A percentile compares a stretch with the other conserved stretches of the same genome.
These are phyloP conservation scores for Acanthoscelides obtectus DNA, from an alignment of 2,888 invertebrate species.

Conservation along the genomic window DNA sequence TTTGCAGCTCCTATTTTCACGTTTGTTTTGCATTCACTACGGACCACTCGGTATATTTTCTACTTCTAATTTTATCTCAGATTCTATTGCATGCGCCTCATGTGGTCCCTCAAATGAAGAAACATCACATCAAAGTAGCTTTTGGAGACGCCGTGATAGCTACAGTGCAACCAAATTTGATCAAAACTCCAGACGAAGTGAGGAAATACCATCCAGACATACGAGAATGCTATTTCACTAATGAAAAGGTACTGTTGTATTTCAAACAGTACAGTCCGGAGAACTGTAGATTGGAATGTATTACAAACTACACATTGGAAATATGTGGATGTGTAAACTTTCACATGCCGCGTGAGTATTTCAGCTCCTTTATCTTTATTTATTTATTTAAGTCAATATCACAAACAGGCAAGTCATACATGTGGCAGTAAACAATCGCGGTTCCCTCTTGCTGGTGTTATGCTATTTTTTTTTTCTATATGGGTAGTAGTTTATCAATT, in stretches of 20 bases:
- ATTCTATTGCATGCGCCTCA: conserved; percentile 62
- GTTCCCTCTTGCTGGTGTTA: no score
- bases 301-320: conserved; percentile 59
- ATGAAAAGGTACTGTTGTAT: conserved; percentile 58
- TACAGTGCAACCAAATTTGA: conserved; percentile 65
- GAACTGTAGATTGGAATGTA: conserved; percentile 66
- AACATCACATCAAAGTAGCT: conserved; percentile 66
- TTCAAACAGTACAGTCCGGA: conserved; percentile 65
- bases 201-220: conserved; percentile 57
- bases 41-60: no score
- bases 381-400: no score
- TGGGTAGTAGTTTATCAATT: no score
- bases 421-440: no score
- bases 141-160: conserved; percentile 62
- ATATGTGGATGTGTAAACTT: conserved; percentile 49
- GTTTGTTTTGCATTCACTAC: no score
- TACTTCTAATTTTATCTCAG: conserved; percentile 37
- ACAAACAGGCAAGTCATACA: no score
- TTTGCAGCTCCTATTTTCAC: no score
- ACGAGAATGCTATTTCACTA: conserved; percentile 63
- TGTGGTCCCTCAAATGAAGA: conserved; percentile 59
- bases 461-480: no score
- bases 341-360: conserved; percentile 55
- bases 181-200: conserved; percentile 63
- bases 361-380: no score